Evolutionary conservation across 35 echinoderm and acorn worm genomes (phyloP).

Genomic region (Lytechinus variegatus): DNA sequence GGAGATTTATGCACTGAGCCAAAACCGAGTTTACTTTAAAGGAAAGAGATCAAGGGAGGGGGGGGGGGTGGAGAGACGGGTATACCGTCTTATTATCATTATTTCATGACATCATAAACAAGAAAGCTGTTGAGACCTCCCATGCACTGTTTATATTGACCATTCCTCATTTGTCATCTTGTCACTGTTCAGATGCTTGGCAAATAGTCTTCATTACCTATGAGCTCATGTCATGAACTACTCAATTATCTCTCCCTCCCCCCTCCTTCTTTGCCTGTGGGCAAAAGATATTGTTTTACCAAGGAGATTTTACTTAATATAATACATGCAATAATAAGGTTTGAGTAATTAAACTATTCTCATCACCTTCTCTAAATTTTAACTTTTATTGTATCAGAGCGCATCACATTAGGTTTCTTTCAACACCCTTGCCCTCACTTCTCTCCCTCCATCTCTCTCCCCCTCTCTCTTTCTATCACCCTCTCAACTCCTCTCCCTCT

Average conservation of each 20-base stretch:
- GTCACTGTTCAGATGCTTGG: background rate
- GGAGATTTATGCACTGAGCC: no score
- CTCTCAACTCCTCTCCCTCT: background rate
- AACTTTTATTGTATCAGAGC: background rate
- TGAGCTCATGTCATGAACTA: background rate
- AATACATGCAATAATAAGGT: no score
- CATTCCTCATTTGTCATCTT: slow-evolving; percentile 4
- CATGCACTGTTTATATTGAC: background rate
- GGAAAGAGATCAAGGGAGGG: background rate
- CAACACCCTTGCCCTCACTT: no score
- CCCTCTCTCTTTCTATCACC: background rate
- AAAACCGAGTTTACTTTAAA: no score
- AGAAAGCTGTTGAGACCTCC: background rate
- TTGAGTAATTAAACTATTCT: no score
- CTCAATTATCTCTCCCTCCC: no score
- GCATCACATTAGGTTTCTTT: no score
- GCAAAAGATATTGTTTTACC: no score
- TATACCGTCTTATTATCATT: background rate
- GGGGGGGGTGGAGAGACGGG: background rate
- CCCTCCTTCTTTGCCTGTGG: no score
- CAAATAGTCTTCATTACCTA: background rate
- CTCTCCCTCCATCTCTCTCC: background rate
- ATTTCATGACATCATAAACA: background rate
- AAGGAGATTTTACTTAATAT: no score
- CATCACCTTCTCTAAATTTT: background rate